Base-by-base conservation (phyloP, 2,888 invertebrate genomes). In the Sarcophaga carnaria region DNA sequence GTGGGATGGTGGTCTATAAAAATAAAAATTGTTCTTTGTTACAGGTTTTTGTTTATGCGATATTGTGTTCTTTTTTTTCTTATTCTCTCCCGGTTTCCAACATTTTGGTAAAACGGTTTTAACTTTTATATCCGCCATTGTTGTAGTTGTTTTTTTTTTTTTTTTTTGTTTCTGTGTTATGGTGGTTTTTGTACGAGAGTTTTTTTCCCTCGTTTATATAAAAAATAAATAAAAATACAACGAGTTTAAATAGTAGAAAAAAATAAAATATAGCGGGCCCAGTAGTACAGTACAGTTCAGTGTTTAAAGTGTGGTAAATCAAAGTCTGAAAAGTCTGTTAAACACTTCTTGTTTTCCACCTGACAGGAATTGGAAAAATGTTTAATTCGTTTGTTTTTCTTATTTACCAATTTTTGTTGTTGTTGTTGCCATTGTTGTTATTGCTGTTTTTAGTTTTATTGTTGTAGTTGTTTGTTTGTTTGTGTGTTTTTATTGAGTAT, bases 301-400 rank as follows among this genome's bases (percentile, higher is more conserved):
- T 80, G 78, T 78, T 80, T 83, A 83, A 83, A 86, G 80, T 80
- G 83, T 83, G 86, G 83, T 87, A 87, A 87, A 87, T 87, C 86
- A 87, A 83, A 87, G 86, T 87, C 83, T 84, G 78, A 87, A 83
- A 83, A 87, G 86, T 83, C 83, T 78, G 86, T 87, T 83, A 83
- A 87, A 87, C 86, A 87, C 80, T 83, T 87, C 82, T 83, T 70
- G 83, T 86, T 83, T 86, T 87, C 80, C 86, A 87, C 86, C 86
- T 83, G 86, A 81, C 83, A 81, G 80, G 80, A 85, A 78, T 84
- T 80, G 78, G 70, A 78, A 79, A 80, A 84, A 47, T 70, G 64
- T 80, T 84, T 71, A 70, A 84, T 75, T 84, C 79, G 75, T 84
- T 84, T 84, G 70, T 79, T 84, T 84, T 25, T 27, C n/a, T 64